A percentile compares a stretch with the other conserved stretches of the same genome.
Evolutionary conservation across 2,797 vertebrate genomes (phyloP).

Genomic region (Lepidocolaptes lacrymiger): DNA sequence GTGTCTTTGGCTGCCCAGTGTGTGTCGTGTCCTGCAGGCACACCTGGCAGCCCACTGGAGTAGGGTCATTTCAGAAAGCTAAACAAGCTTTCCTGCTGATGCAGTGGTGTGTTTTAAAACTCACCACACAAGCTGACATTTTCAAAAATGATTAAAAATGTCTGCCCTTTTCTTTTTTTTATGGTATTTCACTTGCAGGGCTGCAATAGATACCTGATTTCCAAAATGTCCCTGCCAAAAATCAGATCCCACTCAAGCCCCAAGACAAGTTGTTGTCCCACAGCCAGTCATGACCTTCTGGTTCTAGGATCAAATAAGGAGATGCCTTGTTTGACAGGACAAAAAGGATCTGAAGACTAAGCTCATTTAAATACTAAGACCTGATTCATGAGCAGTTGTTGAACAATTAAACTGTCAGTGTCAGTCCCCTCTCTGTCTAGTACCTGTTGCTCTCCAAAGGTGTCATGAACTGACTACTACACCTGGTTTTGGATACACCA

Average conservation of each 20-base stretch:
- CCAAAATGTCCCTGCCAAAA: not conserved
- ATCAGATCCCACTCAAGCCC: not conserved
- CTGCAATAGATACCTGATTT: not conserved
- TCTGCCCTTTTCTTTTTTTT: not conserved
- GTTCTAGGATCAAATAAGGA: rapidly evolving
- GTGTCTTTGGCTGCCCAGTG: not conserved
- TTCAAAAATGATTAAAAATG: not conserved
- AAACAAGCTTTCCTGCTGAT: not conserved
- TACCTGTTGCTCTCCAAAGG: not conserved
- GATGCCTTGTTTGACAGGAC: not conserved
- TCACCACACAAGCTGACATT: not conserved
- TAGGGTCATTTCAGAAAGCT: not conserved
- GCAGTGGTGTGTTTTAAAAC: not conserved
- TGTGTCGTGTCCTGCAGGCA: rapidly evolving
- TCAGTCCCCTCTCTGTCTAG: not conserved
- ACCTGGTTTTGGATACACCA: not conserved
- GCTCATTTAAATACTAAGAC: not conserved
- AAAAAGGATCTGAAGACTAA: not conserved
- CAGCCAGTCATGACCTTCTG: not conserved
- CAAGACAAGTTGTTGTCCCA: not conserved
- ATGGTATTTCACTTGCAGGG: not conserved
- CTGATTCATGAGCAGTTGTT: not conserved
- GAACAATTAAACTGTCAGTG: not conserved
- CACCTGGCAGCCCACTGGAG: not conserved
- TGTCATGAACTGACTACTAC: not conserved